A percentile compares a stretch with the other conserved stretches of the same genome.
Conservation (phyloP, 2,113 vertebrate species). For the Engystomops pustulosus region DNA sequence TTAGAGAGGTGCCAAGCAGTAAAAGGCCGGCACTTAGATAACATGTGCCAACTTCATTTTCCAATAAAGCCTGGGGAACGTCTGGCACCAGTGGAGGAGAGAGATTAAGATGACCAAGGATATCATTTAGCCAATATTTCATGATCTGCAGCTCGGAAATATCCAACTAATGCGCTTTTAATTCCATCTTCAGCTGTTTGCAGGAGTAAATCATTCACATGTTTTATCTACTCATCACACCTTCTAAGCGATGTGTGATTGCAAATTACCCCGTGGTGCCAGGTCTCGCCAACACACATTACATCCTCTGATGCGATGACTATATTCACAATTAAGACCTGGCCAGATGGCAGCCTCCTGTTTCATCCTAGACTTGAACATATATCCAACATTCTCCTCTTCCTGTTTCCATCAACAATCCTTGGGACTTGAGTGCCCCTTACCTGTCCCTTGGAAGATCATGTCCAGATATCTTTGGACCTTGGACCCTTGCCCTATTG, state of each 20-base stretch:
- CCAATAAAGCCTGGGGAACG: background rate
- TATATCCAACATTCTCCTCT: no score
- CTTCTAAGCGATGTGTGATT: background rate
- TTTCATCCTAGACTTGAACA: no score
- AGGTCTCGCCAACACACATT: background rate
- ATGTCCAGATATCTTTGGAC: no score
- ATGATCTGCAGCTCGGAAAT: slow-evolving; percentile 21
- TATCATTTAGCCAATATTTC: background rate
- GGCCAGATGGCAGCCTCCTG: background rate
- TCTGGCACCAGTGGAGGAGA: slow-evolving; percentile 12
- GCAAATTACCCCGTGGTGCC: background rate
- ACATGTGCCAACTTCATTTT: slow-evolving; percentile 35
- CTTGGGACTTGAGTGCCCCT: background rate
- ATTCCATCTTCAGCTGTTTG: slow-evolving; percentile 14
- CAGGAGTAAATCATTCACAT: slow-evolving; percentile 19
- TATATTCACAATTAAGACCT: background rate
- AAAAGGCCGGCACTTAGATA: slow-evolving; percentile 23
- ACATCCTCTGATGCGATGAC: background rate
- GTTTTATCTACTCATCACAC: background rate
- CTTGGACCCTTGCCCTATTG: no score
- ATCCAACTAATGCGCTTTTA: slow-evolving; percentile 3
- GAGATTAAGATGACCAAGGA: slow-evolving; percentile 32
- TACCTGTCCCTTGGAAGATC: no score
- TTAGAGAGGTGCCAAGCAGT: slow-evolving; percentile 20
- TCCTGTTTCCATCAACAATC: background rate